Conservation (phyloP, 2,113 vertebrate genomes). For the Loxodonta africana region DNA sequence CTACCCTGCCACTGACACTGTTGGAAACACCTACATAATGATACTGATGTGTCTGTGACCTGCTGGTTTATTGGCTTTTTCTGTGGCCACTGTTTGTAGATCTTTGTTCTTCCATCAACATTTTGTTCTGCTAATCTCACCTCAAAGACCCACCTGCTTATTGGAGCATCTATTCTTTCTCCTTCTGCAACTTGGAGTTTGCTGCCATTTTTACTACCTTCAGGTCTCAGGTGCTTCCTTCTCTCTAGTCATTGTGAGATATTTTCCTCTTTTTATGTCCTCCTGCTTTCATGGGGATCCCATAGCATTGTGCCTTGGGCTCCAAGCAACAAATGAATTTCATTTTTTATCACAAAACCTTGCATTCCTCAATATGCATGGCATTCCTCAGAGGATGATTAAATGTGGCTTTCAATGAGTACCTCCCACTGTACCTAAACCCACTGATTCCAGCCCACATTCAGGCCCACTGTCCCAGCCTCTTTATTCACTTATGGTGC, state of each 20-base stretch:
- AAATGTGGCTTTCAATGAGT: neutral
- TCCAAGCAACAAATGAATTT: neutral
- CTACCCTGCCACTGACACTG: neutral
- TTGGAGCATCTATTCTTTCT: neutral
- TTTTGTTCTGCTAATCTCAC: neutral
- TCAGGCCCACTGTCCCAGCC: neutral
- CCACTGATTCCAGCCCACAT: neutral
- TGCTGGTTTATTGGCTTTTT: neutral
- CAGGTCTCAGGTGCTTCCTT: neutral
- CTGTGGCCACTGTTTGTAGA: neutral
- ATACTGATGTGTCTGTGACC: neutral
- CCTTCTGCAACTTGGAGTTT: neutral
- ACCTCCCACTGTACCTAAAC: neutral
- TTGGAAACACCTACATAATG: neutral
- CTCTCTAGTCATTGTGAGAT: neutral
- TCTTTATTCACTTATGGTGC: neutral
- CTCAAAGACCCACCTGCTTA: neutral
- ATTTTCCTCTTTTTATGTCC: neutral
- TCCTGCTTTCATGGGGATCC: neutral
- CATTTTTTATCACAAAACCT: neutral
- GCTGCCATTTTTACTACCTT: slow-evolving; percentile 7
- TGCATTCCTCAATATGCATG: neutral
- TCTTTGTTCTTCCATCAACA: neutral
- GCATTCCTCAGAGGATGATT: neutral
- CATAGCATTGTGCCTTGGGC: neutral